These are phyloP conservation scores for Leptinotarsa haldemani DNA, from an alignment of 2,888 invertebrate genomes.

Conservation along the genomic window DNA sequence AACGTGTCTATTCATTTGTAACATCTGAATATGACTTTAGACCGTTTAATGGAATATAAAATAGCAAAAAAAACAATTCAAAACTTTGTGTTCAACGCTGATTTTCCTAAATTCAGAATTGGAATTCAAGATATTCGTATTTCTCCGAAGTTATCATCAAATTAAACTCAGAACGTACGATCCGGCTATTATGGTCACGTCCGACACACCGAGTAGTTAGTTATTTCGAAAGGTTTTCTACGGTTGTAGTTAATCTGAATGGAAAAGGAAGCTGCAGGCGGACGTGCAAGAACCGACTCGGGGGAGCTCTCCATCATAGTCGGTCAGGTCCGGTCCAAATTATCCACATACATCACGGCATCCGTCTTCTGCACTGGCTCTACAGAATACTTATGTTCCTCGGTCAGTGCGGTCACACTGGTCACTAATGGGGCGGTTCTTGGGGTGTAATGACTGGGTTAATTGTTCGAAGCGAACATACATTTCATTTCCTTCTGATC, in stretches of 20 bases:
- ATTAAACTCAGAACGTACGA: background rate
- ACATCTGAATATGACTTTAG: too few relatives aligned
- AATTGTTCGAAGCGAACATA: too few relatives aligned
- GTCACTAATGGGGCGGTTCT: background rate
- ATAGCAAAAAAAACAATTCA: too few relatives aligned
- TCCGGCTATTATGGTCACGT: slow-evolving; percentile 36
- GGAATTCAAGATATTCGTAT: background rate
- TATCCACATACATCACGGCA: slow-evolving; percentile 61
- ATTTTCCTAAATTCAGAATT: too few relatives aligned
- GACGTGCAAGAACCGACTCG: slow-evolving; percentile 56
- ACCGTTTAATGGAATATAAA: too few relatives aligned
- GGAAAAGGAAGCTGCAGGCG: slow-evolving; percentile 49
- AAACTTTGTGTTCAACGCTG: too few relatives aligned
- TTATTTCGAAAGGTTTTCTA: slow-evolving; percentile 39
- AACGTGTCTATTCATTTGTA: too few relatives aligned
- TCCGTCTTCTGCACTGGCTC: slow-evolving; percentile 55
- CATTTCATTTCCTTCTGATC: too few relatives aligned
- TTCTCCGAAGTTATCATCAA: background rate
- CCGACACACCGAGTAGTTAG: slow-evolving; percentile 31
- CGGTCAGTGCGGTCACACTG: background rate
- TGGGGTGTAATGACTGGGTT: background rate
- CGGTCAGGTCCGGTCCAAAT: slow-evolving; percentile 60
- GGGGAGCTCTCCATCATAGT: slow-evolving; percentile 61
- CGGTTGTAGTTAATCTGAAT: slow-evolving; percentile 49
- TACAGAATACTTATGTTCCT: slow-evolving; percentile 51